Evolutionary conservation across 1,140 invertebrate species (phyloP), one percentile per base, ranked within the genome.

Genomic region (Lordiphosa collinella): DNA sequence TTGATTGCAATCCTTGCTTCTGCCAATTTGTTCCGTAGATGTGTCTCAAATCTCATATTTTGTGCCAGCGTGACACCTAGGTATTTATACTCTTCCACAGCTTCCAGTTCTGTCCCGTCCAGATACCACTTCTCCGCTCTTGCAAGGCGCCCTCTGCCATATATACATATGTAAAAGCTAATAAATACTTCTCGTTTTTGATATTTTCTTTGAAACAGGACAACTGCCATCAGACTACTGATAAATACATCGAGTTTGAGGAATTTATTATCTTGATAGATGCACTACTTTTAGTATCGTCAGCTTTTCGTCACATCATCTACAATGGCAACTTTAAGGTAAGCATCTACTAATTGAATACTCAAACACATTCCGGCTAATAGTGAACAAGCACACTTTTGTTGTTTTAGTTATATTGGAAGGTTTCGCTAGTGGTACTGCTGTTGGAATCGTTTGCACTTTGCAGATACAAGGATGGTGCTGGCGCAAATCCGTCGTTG

Each of bases 231-330:
- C 89, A 92, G 55, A 86, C 94, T 14, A 94, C 95, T 10, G 96
- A 97, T 76, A 96, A 96, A 86, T 97, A 97, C 69, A 93, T 97
- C 51, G 96, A 97, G 89, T 96, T 95, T 89, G 96, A 97, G 84
- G 91, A 93, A 14, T 93, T 96, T 4, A 94, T 96, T 62, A 93
- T 97, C 0, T 91, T 96, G 56, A 93, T 97, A 61, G 95, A 97
- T 89, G 89, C 96, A 4, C 90, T 97, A 7, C 82, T 97, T 6
- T 90, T 97, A 41, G 94, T 95, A 38, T 92, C 91, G 49, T 91
- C 93, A 57, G 95, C 96, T 1, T 96, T 96, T 79, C 91, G 95
- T 36, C 96, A 97, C 90, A 90, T 97, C 32, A 90, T 97, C 3
- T 93, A 93, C 50, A 97, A 97, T 82, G 92, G 92, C 9, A 89